phyloP scores from a whole-genome alignment of 2,888 invertebrate species.

The Galeruca laticollis region DNA sequence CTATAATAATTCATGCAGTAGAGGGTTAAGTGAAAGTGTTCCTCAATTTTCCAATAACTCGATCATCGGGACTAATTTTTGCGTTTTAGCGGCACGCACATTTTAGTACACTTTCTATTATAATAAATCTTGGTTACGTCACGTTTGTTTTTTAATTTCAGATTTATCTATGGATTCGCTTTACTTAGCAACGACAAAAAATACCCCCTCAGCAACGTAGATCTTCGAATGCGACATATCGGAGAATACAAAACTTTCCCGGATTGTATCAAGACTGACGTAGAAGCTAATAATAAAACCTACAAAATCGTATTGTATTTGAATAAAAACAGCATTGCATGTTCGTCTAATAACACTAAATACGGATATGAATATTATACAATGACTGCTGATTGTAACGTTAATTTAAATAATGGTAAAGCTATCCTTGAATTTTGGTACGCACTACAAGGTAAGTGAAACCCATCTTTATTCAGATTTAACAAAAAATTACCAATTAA shows the following conservation, averaged over 20 bases:
- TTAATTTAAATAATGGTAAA: conserved; percentile 62
- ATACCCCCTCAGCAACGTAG: conserved; percentile 62
- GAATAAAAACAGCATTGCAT: conserved; percentile 39
- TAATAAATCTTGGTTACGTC: no score
- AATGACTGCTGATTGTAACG: conserved; percentile 56
- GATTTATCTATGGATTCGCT: conserved; percentile 71
- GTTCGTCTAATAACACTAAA: conserved; percentile 42
- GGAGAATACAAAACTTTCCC: conserved; percentile 67
- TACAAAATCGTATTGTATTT: conserved; percentile 55
- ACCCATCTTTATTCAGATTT: no score
- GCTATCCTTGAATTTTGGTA: conserved; percentile 65
- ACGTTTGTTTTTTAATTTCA: conserved; percentile 55
- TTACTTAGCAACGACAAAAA: conserved; percentile 66
- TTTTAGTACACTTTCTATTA: no score
- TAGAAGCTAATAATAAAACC: conserved; percentile 41
- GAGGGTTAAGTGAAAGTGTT: no score
- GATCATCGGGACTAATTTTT: no score
- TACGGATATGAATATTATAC: conserved; percentile 54
- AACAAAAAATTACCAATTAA: no score
- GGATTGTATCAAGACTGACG: conserved; percentile 67
- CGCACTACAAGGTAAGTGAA: conserved; percentile 52
- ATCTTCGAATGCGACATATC: conserved; percentile 68
- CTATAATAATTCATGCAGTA: no score
- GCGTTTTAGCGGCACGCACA: no score
- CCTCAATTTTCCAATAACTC: no score